These are phyloP conservation scores for Enteromius viviparus DNA, from an alignment of 2,797 vertebrate species.

Conservation along the genomic window DNA sequence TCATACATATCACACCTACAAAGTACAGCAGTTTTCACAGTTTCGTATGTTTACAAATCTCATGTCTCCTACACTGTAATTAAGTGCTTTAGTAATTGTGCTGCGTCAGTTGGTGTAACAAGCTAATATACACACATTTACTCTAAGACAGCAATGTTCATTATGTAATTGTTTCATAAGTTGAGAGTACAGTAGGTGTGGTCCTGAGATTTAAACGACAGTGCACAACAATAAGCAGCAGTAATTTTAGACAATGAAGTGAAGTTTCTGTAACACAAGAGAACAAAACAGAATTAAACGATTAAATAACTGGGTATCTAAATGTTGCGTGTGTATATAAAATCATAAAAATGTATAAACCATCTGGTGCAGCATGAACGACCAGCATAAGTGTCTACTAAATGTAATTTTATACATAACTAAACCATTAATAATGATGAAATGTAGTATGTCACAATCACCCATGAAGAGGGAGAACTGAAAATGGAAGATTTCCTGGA, in stretches of 20 bases:
- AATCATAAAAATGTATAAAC: neutral
- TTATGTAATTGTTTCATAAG: slow-evolving; percentile 4
- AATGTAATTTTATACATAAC: slow-evolving; percentile 3
- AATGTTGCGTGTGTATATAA: neutral
- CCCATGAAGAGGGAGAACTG: neutral
- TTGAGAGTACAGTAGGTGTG: slow-evolving; percentile 8
- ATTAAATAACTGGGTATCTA: neutral
- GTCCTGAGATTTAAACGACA: neutral
- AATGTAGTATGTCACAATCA: slow-evolving; percentile 5
- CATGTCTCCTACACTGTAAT: neutral
- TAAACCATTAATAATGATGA: slow-evolving; percentile 1
- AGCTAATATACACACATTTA: neutral
- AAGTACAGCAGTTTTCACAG: neutral
- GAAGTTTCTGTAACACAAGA: slow-evolving; percentile 4
- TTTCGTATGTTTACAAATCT: neutral
- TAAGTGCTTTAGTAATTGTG: neutral
- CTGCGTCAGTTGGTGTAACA: neutral
- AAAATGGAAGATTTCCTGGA: slow-evolving; percentile 4
- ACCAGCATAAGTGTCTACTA: neutral
- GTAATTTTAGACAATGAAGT: neutral
- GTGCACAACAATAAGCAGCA: neutral
- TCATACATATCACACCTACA: neutral
- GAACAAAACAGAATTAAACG: neutral
- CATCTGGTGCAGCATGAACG: neutral
- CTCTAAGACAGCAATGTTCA: neutral